Evolutionary conservation across 1,140 invertebrate genomes (phyloP), one percentile per base, ranked within the genome.

Genomic region (Heterodera carotae): DNA sequence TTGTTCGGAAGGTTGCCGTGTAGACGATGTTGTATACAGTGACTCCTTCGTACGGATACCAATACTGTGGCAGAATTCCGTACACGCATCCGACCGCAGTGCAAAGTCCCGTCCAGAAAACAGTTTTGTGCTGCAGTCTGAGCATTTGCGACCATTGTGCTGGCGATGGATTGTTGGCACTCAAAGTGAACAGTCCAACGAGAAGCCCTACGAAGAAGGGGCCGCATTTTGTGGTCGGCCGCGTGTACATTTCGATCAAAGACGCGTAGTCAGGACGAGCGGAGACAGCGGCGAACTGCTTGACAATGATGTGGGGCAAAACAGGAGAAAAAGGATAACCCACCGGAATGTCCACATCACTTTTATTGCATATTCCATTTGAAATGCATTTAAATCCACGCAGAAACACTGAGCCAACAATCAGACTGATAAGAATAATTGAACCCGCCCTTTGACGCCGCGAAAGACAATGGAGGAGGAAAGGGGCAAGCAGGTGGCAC

Each of bases 21-120:
- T 86, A 86, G 18, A 87, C 43, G 4, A 75, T 88, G 69, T 86
- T 86, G 78, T 86, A 86, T 12, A 83, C 33, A 12, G 85, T 87
- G 75, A 83, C 82, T 12, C 85, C 86, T 5, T 81, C 75, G 59
- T 86, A 60, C 18, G 86, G 86, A n/a, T 82, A 82, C 85, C 85
- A 86, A 77, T 86, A 86, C 64, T 86, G 82, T 1, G 85, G 85
- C 18, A 86, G 81, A 66, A 86, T 86, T 12, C 77, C 85, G 69
- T 88, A 86, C 53, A 86, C 82, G 34, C 76, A 76, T 29, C 66
- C 56, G 27, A 85, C 59, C 15, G 74, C 66, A 15, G 80, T 31
- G n/a, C 66, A 56, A 27, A 83, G n/a, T 22, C 69, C 76, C 3
- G 36, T 22, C 27, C 29, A 67, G 70, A 82, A 77, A 29, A 81